Base-by-base conservation (phyloP, 2,113 vertebrate species). In the human region DNA sequence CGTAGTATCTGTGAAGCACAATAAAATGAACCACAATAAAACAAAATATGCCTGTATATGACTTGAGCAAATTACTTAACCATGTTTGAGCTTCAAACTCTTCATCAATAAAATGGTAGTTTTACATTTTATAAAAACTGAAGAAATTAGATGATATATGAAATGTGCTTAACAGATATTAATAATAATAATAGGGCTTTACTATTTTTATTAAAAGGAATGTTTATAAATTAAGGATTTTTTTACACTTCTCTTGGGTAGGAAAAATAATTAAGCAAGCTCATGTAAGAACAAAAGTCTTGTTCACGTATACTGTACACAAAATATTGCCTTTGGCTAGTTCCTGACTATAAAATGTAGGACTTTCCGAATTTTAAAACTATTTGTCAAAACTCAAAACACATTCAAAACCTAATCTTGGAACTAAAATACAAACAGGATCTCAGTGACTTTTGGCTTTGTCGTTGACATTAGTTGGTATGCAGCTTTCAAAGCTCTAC, bases 341-440 rank as follows among this genome's bases (percentile, higher is more conserved):
- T 85, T 93, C 17, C 76, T 76, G 66, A 66, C 14, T 85, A 72
- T 57, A 76, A 89, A 90, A 93, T n/a, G 17, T 38, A 89, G 27
- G 38, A 73, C 6, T 87, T 95, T 83, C 38, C 79, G 38, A 95
- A 92, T 82, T 86, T 73, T 93, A 30, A 93, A 97, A 48, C 70
- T 73, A 78, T 68, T 88, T 89, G 45, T 45, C 40, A 93, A 93
- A 96, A 95, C 43, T 82, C 72, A 90, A 90, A 94, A 90, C 32
- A 82, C 25, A 78, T 83, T 86, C 61, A 90, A 81, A 96, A 78
- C 2, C 40, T 90, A 68, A 55, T 84, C 40, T 80, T 88, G 40
- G 52, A 90, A 96, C 45, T 94, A 57, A 95, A 96, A 72, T 68
- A 87, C 23, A 96, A 92, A 75, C 50, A 79, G 22, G 30, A 80